phyloP scores from a whole-genome alignment of 2,888 invertebrate species.

The Drosophila formosana region DNA sequence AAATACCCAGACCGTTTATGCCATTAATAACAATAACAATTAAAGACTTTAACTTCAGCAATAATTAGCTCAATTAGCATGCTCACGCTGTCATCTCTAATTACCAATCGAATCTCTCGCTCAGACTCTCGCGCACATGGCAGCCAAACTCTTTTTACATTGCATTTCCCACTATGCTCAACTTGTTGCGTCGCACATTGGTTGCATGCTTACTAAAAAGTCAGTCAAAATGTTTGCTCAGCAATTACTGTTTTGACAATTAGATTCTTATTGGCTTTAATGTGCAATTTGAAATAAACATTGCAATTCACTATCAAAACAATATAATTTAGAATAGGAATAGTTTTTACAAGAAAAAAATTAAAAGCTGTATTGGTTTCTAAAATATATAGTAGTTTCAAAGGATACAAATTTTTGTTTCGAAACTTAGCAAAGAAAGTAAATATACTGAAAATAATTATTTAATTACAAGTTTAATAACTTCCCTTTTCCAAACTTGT shows the following conservation, averaged over 20 bases:
- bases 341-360: too few relatives aligned
- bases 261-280: not conserved
- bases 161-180: slow-evolving; percentile 39
- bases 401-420: too few relatives aligned
- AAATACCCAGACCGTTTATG: not conserved
- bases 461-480: too few relatives aligned
- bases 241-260: not conserved
- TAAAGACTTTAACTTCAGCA: not conserved
- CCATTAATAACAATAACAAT: not conserved
- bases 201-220: not conserved
- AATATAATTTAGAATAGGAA: too few relatives aligned
- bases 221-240: not conserved
- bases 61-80: slow-evolving; percentile 15
- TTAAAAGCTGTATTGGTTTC: too few relatives aligned
- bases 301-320: too few relatives aligned
- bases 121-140: slow-evolving; percentile 39
- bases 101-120: slow-evolving; percentile 38
- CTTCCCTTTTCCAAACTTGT: too few relatives aligned
- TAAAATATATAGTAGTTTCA: not conserved
- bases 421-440: too few relatives aligned
- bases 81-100: slow-evolving; percentile 61
- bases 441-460: too few relatives aligned
- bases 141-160: slow-evolving; percentile 33
- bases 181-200: slow-evolving; percentile 58
- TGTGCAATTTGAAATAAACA: not conserved